A percentile compares a stretch with the other conserved stretches of the same genome.
Conservation (phyloP, 2,113 vertebrate genomes). For the Vicugna pacos region DNA sequence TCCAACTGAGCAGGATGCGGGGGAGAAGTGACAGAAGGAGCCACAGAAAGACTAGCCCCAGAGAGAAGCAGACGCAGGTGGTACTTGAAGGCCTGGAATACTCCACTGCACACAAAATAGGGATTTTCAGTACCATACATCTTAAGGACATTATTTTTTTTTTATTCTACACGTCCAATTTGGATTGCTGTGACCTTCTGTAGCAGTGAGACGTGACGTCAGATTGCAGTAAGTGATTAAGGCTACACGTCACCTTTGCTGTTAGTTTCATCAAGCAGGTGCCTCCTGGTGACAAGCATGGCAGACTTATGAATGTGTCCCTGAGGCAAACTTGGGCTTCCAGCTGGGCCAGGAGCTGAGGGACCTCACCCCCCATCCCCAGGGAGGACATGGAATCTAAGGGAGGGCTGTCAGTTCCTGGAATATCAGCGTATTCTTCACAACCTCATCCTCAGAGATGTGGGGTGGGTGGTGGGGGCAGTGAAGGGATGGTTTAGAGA, state of each 20-base stretch:
- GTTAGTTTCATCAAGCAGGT: constrained; percentile 66
- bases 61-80: constrained; percentile 62
- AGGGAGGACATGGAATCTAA: not conserved
- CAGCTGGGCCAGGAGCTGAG: not conserved
- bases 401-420: not conserved
- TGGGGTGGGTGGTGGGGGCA: not conserved
- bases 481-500: not conserved
- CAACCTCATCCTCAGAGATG: not conserved
- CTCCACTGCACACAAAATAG: constrained; percentile 56
- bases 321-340: constrained; percentile 63
- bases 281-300: constrained; percentile 56
- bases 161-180: constrained; percentile 73
- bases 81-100: not conserved
- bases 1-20: not conserved
- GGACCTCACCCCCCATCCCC: not conserved
- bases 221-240: constrained; percentile 46
- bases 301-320: constrained; percentile 67
- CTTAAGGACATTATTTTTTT: constrained; percentile 58
- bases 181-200: constrained; percentile 43
- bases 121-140: constrained; percentile 54
- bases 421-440: not conserved
- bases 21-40: not conserved
- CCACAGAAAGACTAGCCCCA: not conserved
- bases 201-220: not conserved
- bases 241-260: constrained; percentile 74